Evolutionary conservation across 2,113 vertebrate genomes (phyloP).

Genomic region (Phalacrocorax carbo): DNA sequence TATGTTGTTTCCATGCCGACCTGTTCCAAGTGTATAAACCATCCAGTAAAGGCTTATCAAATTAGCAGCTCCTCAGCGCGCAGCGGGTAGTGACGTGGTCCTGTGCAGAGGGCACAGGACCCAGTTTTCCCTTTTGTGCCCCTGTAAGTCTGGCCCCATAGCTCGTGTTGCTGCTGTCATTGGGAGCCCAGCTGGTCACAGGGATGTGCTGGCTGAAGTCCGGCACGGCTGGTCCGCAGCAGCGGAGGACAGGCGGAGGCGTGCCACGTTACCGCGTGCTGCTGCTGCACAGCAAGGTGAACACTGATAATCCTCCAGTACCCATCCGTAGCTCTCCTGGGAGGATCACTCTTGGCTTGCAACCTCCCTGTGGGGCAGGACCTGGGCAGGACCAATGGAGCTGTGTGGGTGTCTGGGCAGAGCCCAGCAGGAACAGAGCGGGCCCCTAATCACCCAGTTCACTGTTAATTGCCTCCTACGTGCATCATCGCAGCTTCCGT

Average conservation of each 20-base stretch:
- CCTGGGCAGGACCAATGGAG: background rate
- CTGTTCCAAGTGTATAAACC: background rate
- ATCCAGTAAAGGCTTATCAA: background rate
- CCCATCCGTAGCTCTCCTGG: accelerated
- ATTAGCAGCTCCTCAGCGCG: background rate
- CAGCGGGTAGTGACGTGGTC: accelerated
- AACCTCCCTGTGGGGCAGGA: background rate
- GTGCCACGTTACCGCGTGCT: accelerated
- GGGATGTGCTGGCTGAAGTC: background rate
- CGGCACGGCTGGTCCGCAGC: accelerated
- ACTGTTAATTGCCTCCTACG: background rate
- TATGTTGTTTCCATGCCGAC: background rate
- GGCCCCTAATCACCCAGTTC: background rate
- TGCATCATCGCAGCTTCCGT: accelerated
- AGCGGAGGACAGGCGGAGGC: accelerated
- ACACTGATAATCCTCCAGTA: accelerated
- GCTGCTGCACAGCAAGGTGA: no score
- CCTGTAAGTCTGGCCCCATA: accelerated
- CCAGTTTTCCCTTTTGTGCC: accelerated
- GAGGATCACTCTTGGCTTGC: background rate
- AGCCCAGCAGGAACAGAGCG: background rate
- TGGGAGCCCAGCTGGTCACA: accelerated
- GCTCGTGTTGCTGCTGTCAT: accelerated
- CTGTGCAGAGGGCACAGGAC: background rate
- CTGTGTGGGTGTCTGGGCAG: background rate